phyloP scores from a whole-genome alignment of 2,113 vertebrate species.

The Lynx canadensis region DNA sequence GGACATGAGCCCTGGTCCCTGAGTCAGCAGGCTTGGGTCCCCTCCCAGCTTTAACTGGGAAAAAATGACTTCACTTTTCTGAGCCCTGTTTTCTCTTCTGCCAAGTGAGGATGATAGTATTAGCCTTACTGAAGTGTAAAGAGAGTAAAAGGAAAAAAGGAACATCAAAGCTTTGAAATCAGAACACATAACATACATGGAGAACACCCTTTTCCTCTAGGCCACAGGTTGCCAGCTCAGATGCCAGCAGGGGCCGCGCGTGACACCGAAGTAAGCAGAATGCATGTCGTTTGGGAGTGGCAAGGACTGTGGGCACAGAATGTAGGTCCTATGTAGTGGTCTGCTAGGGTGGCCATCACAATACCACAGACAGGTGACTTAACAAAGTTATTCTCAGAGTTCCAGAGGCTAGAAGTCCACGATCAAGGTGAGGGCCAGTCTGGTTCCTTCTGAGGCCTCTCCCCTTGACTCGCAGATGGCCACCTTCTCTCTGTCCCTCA shows the following conservation, averaged over 20 bases:
- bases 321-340: not conserved
- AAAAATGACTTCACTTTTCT: slow-evolving; percentile 34
- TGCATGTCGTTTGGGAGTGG: not conserved
- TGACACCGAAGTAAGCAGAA: not conserved
- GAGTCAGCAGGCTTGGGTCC: not conserved
- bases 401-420: not conserved
- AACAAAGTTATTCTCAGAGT: not conserved
- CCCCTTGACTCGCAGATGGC: not conserved
- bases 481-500: not conserved
- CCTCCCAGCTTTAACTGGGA: not conserved
- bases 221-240: not conserved
- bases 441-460: not conserved
- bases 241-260: not conserved
- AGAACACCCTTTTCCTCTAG: not conserved
- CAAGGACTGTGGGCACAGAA: not conserved
- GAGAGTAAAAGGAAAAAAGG: not conserved
- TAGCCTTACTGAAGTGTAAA: not conserved
- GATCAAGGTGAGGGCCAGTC: not conserved
- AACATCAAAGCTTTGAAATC: not conserved
- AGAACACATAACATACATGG: not conserved
- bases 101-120: not conserved
- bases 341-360: not conserved
- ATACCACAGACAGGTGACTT: not conserved
- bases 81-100: slow-evolving; percentile 36
- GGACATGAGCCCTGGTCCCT: not conserved